Conservation (phyloP, 2,797 vertebrate genomes). For the Muraenolepis orangiensis region DNA sequence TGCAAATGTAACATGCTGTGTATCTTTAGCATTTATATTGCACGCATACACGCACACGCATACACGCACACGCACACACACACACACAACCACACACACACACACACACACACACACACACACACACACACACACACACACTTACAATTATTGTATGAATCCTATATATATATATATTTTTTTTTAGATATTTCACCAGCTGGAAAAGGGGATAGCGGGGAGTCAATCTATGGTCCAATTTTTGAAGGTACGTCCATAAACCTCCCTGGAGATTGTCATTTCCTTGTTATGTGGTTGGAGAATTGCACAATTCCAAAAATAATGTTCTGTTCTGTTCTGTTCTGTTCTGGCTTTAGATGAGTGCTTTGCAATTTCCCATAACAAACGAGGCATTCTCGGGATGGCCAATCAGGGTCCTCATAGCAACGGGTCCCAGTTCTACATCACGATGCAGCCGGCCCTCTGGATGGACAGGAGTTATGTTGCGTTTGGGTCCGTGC, state of each 20-base stretch:
- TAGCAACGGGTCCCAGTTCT: conserved; percentile 87
- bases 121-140: too few species aligned
- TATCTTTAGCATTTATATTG: not conserved
- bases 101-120: too few species aligned
- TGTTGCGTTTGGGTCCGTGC: conserved; percentile 87
- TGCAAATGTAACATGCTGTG: not conserved
- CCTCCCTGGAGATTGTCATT: not conserved
- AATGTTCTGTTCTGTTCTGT: not conserved
- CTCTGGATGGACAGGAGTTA: conserved; percentile 84
- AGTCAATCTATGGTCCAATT: conserved; percentile 83
- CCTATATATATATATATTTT: not conserved
- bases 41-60: too few species aligned
- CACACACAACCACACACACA: too few species aligned
- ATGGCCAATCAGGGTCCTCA: conserved; percentile 87
- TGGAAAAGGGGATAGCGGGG: conserved; percentile 77
- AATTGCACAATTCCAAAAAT: not conserved
- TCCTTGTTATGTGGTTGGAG: not conserved
- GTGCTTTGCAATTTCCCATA: conserved; percentile 80
- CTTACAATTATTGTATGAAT: not conserved
- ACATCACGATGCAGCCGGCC: conserved; percentile 82
- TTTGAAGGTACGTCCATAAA: conserved; percentile 79
- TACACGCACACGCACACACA: too few species aligned
- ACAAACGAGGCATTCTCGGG: conserved; percentile 78
- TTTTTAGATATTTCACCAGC: conserved; percentile 76
- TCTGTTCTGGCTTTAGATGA: conserved; percentile 76